phyloP scores from a whole-genome alignment of 2,888 invertebrate species.

The Smittia sp. region DNA sequence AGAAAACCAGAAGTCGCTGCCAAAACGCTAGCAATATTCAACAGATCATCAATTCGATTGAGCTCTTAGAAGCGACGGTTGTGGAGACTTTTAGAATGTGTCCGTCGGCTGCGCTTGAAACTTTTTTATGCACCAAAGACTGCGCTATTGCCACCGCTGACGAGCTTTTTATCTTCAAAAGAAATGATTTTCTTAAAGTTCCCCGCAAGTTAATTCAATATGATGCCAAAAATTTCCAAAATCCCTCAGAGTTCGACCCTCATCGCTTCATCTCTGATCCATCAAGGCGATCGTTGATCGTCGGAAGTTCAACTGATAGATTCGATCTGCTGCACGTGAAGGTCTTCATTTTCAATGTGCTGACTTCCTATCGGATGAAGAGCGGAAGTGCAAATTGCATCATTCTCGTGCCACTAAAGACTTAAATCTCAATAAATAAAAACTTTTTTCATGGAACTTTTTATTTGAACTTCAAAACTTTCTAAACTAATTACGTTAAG shows the following conservation, averaged over 20 bases:
- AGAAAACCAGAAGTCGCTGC: neutral
- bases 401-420: no score
- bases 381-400: no score
- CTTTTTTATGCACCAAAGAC: slow-evolving; percentile 12
- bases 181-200: slow-evolving; percentile 19
- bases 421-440: neutral
- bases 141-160: neutral
- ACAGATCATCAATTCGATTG: neutral
- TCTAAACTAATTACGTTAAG: neutral
- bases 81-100: neutral
- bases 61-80: neutral
- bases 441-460: neutral
- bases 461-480: neutral
- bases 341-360: no score
- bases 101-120: neutral
- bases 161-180: neutral
- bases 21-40: no score
- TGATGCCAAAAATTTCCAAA: slow-evolving; percentile 1
- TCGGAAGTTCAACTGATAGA: neutral
- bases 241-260: slow-evolving; percentile 2
- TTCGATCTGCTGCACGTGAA: neutral
- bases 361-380: no score
- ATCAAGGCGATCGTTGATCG: no score
- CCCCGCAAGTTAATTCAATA: neutral
- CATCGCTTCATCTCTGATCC: neutral